phyloP scores from a whole-genome alignment of 2,888 invertebrate species.

The Lepidocyrtinus sp. region DNA sequence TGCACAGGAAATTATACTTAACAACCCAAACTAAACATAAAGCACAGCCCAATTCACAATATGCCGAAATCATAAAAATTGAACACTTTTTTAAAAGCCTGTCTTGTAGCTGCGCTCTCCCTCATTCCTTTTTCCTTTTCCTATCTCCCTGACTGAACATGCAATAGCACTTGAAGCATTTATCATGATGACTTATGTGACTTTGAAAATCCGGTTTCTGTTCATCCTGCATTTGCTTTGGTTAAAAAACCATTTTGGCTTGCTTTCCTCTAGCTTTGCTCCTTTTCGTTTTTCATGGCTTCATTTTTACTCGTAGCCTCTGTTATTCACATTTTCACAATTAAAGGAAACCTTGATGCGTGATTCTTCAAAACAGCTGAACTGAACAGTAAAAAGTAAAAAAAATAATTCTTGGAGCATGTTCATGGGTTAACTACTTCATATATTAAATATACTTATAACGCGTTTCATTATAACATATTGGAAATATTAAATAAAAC shows the following conservation, averaged over 20 bases:
- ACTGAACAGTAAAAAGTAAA: conserved; percentile 1
- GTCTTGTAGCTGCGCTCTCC: conserved; percentile 21
- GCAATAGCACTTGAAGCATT: conserved; percentile 33
- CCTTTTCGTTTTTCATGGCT: neutral
- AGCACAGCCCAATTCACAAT: neutral
- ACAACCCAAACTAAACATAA: neutral
- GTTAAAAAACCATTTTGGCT: neutral
- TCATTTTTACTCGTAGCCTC: conserved; percentile 6
- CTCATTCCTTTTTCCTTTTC: neutral
- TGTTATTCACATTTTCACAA: conserved; percentile 20
- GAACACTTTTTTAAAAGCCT: conserved; percentile 4
- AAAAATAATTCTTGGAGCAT: no score
- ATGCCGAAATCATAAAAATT: neutral
- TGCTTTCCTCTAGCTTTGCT: neutral
- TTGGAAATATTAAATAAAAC: no score
- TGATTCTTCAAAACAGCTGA: no score
- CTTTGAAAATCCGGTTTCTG: conserved; percentile 49
- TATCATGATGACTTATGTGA: conserved; percentile 38
- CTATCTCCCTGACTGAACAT: conserved; percentile 1
- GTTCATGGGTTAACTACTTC: no score
- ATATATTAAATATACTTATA: no score
- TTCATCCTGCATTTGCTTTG: no score
- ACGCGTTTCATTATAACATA: no score
- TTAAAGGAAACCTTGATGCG: conserved; percentile 39
- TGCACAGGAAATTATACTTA: neutral